Percentiles rank a stretch among this genome's conserved stretches.
Conservation (phyloP, 1,140 invertebrate genomes). For the Eumeta japonica region DNA sequence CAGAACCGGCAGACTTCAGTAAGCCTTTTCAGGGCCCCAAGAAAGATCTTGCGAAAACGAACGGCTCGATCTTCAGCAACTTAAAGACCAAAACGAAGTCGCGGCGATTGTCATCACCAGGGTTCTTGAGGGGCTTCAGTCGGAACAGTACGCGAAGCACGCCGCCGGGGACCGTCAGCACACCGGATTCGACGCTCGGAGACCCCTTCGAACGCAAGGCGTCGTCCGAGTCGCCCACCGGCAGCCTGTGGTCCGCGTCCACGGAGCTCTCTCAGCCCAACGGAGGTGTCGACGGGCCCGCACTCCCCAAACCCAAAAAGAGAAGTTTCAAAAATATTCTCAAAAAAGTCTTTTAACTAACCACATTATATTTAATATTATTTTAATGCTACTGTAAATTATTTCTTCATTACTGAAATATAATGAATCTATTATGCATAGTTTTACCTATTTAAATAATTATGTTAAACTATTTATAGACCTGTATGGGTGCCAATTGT, state of each 20-base stretch:
- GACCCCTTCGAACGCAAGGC: conserved; percentile 42
- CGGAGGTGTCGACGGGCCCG: conserved; percentile 32
- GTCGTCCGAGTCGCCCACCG: conserved; percentile 42
- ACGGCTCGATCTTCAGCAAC: conserved; percentile 51
- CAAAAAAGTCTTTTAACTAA: conserved; percentile 68
- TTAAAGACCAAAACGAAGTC: conserved; percentile 45
- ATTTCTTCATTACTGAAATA: conserved; percentile 38
- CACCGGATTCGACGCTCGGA: conserved; percentile 27
- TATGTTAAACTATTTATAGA: conserved; percentile 40
- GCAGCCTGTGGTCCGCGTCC: conserved; percentile 55
- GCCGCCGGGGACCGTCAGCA: conserved; percentile 26
- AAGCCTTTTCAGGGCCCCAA: conserved; percentile 23
- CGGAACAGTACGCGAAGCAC: conserved; percentile 47
- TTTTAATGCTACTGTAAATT: conserved; percentile 46
- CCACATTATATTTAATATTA: no score
- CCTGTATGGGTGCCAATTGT: conserved; percentile 48
- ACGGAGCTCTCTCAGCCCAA: conserved; percentile 49
- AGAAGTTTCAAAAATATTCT: conserved; percentile 65
- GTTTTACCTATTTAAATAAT: conserved; percentile 51
- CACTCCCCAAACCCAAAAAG: conserved; percentile 45
- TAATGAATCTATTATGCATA: no score
- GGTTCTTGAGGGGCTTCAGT: conserved; percentile 64
- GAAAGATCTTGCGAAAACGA: conserved; percentile 44
- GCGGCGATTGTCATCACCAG: conserved; percentile 61
- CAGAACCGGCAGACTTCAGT: conserved; percentile 44